These are phyloP conservation scores for Phalera bucephala DNA, from an alignment of 2,888 invertebrate genomes.

Conservation along the genomic window DNA sequence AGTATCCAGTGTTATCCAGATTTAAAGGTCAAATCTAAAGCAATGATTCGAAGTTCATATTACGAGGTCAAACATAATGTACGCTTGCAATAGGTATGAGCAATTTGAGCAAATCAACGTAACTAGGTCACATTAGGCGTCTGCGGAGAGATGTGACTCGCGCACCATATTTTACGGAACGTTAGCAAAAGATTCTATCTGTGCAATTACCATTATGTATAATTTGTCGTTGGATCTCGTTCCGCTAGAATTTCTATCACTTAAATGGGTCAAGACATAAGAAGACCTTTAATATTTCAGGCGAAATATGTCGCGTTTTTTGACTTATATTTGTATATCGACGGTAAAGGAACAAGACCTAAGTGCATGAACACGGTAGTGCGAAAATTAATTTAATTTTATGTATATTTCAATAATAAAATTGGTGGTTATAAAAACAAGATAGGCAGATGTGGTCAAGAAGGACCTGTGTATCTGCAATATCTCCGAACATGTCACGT, in stretches of 20 bases:
- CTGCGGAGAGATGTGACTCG: slow-evolving; percentile 28
- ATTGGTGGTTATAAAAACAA: too few species aligned
- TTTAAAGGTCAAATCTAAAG: slow-evolving; percentile 29
- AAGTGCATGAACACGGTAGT: too few species aligned
- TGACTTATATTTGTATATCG: too few species aligned
- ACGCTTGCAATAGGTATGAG: slow-evolving; percentile 54
- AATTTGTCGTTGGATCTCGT: slow-evolving; percentile 25
- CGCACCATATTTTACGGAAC: slow-evolving; percentile 37
- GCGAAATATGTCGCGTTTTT: too few species aligned
- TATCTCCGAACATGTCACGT: too few species aligned
- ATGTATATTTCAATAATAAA: too few species aligned
- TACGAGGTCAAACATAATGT: slow-evolving; percentile 59
- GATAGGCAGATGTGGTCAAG: too few species aligned
- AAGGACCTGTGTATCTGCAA: too few species aligned
- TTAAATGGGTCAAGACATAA: slow-evolving; percentile 19
- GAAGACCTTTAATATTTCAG: slow-evolving; percentile 26
- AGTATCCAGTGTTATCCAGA: slow-evolving; percentile 8
- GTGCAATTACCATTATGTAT: slow-evolving; percentile 37
- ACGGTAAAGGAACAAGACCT: too few species aligned
- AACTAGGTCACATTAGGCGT: slow-evolving; percentile 63
- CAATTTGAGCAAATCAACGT: slow-evolving; percentile 74
- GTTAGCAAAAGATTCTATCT: slow-evolving; percentile 43
- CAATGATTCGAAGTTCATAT: slow-evolving; percentile 38
- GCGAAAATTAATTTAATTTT: too few species aligned
- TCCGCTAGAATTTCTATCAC: slow-evolving; percentile 15